Percentiles rank a stretch among this genome's conserved stretches.
Conservation (phyloP, 2,888 invertebrate species). For the Nyleta sp. region DNA sequence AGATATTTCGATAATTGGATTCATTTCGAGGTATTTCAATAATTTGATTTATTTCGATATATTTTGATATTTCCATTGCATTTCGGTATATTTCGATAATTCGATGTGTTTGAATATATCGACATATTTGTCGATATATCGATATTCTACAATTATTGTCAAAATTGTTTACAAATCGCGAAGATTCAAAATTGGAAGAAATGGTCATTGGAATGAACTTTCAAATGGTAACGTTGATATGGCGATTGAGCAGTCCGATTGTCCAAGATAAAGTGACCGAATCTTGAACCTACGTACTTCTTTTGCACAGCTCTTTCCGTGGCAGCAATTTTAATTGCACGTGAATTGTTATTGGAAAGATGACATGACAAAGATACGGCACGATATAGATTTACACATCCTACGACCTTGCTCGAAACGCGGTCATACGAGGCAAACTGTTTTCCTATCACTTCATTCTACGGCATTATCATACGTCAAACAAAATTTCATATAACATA, state of each 20-base stretch:
- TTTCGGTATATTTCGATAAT: no score
- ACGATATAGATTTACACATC: conserved; percentile 1
- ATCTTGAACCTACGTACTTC: not conserved
- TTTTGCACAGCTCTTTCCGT: not conserved
- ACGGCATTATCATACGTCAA: not conserved
- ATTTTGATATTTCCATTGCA: no score
- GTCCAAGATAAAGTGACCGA: not conserved
- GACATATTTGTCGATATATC: no score
- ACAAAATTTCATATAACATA: no score
- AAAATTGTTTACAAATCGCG: not conserved
- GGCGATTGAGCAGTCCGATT: not conserved
- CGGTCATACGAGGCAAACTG: conserved; percentile 12
- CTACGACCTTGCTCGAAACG: conserved; percentile 24
- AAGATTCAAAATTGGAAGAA: conserved; percentile 2
- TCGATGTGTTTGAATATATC: no score
- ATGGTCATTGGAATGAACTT: conserved; percentile 11
- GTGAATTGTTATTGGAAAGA: conserved; percentile 24
- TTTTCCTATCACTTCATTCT: conserved; percentile 10
- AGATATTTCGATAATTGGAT: no score
- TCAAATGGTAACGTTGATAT: conserved; percentile 3
- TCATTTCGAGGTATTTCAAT: no score
- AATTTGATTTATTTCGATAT: no score
- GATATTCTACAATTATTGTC: no score
- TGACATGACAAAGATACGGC: not conserved
- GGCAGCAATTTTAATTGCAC: not conserved